A percentile compares a stretch with the other conserved stretches of the same genome.
These are phyloP conservation scores for Seira ritae DNA, from an alignment of 2,888 invertebrate genomes.

Conservation along the genomic window DNA sequence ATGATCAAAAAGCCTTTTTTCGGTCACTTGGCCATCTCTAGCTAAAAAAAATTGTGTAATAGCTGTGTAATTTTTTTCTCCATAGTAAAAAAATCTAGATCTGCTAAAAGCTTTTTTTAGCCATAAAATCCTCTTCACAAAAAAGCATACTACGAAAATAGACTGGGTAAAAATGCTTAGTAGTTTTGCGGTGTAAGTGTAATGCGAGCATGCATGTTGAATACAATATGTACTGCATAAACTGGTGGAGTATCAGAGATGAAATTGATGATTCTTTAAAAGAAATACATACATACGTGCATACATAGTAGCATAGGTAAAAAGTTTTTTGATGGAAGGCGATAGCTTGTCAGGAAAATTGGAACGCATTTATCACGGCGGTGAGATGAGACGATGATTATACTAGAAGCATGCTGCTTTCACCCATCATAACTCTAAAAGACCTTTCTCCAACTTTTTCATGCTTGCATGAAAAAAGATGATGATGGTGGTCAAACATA, in stretches of 20 bases:
- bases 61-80: background rate
- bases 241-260: too few species aligned
- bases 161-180: too few species aligned
- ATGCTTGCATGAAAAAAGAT: background rate
- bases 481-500: background rate
- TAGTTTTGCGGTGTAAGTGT: too few species aligned
- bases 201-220: too few species aligned
- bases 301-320: background rate
- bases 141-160: too few species aligned
- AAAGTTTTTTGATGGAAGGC: background rate
- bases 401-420: conserved; percentile 7
- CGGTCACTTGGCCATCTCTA: background rate
- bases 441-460: background rate
- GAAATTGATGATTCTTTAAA: too few species aligned
- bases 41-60: background rate
- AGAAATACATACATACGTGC: too few species aligned
- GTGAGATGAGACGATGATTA: background rate
- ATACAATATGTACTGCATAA: too few species aligned
- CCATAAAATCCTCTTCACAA: background rate
- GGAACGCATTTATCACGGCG: background rate
- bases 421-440: background rate
- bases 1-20: conserved; percentile 17
- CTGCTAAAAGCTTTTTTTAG: background rate
- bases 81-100: conserved; percentile 3
- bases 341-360: background rate